These are phyloP conservation scores for Cygnus atratus DNA, from an alignment of 2,113 vertebrate genomes.

Conservation along the genomic window DNA sequence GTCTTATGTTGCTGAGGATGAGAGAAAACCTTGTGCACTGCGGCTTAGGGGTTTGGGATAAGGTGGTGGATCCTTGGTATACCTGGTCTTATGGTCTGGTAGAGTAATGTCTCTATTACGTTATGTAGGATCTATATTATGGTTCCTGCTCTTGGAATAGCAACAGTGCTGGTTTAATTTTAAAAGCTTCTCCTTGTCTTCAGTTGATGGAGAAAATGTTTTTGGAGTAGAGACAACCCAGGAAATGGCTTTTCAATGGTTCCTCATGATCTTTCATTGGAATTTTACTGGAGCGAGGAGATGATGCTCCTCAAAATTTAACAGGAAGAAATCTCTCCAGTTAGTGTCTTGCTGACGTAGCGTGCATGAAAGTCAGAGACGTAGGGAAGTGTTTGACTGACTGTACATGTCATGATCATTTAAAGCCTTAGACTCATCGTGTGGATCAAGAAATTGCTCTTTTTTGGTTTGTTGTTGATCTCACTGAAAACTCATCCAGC, in stretches of 20 bases:
- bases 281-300: background rate
- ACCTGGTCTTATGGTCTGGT: background rate
- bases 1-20: background rate
- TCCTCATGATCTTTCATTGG: background rate
- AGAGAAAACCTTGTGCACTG: background rate
- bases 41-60: background rate
- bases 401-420: background rate
- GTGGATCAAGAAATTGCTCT: background rate
- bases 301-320: background rate
- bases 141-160: background rate
- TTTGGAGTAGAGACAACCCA: background rate
- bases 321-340: background rate
- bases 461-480: background rate
- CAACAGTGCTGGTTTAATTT: background rate
- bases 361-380: background rate
- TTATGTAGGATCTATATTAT: background rate
- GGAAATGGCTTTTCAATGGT: background rate
- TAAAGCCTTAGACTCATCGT: background rate
- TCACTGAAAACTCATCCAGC: background rate
- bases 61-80: fast-evolving
- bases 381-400: background rate
- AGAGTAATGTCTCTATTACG: background rate
- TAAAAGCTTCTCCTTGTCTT: background rate
- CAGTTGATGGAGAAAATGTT: background rate
- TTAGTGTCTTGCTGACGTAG: background rate